Base-by-base conservation (phyloP, 2,888 invertebrate genomes). In the Hemithea aestivaria region DNA sequence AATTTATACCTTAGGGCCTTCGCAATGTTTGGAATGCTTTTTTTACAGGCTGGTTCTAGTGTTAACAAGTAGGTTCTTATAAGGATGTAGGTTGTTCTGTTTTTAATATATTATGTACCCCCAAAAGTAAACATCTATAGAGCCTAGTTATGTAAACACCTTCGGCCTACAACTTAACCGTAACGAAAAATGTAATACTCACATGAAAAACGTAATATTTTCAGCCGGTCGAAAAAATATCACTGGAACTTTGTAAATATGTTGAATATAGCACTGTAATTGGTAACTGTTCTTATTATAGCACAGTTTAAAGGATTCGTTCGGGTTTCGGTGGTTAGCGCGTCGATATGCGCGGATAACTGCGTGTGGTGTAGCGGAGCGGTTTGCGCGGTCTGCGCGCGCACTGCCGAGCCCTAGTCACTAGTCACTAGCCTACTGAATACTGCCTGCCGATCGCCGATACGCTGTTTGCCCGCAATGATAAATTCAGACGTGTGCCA, bases 331-430 rank as follows among this genome's bases (percentile, higher is more conserved):
- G 56, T 56, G 61, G 58, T 58, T 56, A 51, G 59, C 62, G 68
- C 72, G 75, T 80, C 82, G 72, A 80, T 76, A 75, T 61, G 63
- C 56, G 59, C 58, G 49, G 44, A 49, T 63, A 62, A 53, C 62
- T 62, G 54, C 61, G 65, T 53, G 64, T 65, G 57, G 63, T 58
- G 69, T 60, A 81, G 78, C 77, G 75, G 80, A 53, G 53, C 35
- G 62, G 52, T 57, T 26, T 27, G 35, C 35, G 40, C 35, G 30
- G 60, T 60, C 52, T 69, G 72, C 73, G 74, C 67, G 75, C 75
- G 73, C 73, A 68, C 46, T 16, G 16, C 16, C 5, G 16, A 30
- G 56, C 66, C 49, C 53, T 54, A 50, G 51, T 44, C 37, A 53
- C 53, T n/a, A n/a, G n/a, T n/a, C n/a, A n/a, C n/a, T n/a, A n/a